Base-by-base conservation (phyloP, 2,113 vertebrate species). In the Microtus oregoni region DNA sequence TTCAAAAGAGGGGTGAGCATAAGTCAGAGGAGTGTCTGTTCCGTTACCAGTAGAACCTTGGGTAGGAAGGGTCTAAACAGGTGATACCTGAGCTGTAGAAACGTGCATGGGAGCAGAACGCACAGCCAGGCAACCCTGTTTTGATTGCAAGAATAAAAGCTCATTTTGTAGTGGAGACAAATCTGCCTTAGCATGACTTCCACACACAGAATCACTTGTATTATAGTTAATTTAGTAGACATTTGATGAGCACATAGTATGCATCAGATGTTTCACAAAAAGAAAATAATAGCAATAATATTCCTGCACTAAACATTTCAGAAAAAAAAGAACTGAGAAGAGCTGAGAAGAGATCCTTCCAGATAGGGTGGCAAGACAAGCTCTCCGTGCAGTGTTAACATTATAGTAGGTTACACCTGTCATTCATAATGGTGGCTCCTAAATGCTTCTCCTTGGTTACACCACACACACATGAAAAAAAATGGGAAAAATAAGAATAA, bases 401-500 rank as follows among this genome's bases (percentile, higher is more conserved):
- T 17, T 70, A 86, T 0, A n/a, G 17, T 77, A 2, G 14, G 1
- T 70, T 96, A 7, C 8, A 50, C 1, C 50, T 41, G 0, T 14
- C 72, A 5, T 65, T 68, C 61, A 13, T 13, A 32, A 52, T 35
- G 52, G 38, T 73, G 22, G 32, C 7, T 73, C 28, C 22, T 52
- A 83, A 55, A 68, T 88, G 47, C 8, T 38, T 86, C 5, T 63
- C 17, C 38, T 6, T 68, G 70, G 28, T 24, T 65, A 41, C 3
- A 4, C n/a, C 76, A 41, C 28, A 30, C 11, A 81, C 32, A 58
- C 35, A 82, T 15, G 20, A 10, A 47, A 47, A n/a, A 52, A 97
- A 75, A 28, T 83, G 44, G 82, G 41, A 95, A 82, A 81, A 86
- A 24, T 22, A 76, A 67, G 11, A 86, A 83, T 82, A 94, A 90